These are phyloP conservation scores for Tretioscincus oriximinensis DNA, from an alignment of 2,113 vertebrate species.

Conservation along the genomic window DNA sequence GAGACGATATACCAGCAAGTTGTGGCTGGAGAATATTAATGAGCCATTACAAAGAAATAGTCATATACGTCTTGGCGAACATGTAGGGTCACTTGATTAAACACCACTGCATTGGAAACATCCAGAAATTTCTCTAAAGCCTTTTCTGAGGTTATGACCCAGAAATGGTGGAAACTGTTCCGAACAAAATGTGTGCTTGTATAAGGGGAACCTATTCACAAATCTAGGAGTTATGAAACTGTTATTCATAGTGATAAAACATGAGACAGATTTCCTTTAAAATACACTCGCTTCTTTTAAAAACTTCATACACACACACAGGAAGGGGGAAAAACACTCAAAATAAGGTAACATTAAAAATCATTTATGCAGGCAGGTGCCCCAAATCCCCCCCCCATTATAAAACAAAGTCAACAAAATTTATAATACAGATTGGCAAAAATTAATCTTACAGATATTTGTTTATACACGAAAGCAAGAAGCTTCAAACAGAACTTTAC, in stretches of 20 bases:
- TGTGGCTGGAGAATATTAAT: not conserved
- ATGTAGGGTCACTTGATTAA: not conserved
- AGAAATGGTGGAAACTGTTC: not conserved
- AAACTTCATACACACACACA: not conserved
- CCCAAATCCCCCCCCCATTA: slow-evolving; percentile 57
- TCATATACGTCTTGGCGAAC: not conserved
- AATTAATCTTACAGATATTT: slow-evolving; percentile 63
- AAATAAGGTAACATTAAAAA: slow-evolving; percentile 9
- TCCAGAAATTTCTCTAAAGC: not conserved
- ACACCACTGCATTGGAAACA: too few species aligned
- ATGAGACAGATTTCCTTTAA: not conserved
- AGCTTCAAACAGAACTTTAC: slow-evolving; percentile 57
- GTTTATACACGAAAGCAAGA: slow-evolving; percentile 54
- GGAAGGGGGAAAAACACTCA: not conserved
- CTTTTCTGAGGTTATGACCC: not conserved
- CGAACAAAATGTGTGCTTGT: not conserved
- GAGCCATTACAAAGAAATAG: not conserved
- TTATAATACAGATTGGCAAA: slow-evolving; percentile 60
- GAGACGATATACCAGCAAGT: not conserved
- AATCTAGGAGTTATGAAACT: not conserved
- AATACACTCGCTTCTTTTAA: not conserved
- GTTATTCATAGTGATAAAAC: not conserved
- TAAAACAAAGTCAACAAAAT: slow-evolving; percentile 63
- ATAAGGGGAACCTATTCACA: not conserved
- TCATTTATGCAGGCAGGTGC: slow-evolving; percentile 35